These are phyloP conservation scores for Gonioctena quinquepunctata DNA, from an alignment of 1,140 invertebrate species.

Conservation along the genomic window DNA sequence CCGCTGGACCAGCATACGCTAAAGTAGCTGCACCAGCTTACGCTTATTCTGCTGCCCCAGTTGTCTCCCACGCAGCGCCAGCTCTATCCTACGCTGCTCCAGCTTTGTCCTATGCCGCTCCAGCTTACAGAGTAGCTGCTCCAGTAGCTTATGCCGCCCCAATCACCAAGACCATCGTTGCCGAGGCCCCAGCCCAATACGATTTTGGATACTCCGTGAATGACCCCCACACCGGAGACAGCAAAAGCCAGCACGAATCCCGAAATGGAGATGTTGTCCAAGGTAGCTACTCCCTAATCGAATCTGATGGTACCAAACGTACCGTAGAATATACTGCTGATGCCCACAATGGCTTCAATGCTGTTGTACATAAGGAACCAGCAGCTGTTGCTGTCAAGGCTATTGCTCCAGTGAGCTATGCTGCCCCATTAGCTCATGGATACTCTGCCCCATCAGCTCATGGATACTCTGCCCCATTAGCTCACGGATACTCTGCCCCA, in stretches of 20 bases:
- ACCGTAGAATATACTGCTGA: slow-evolving; percentile 70
- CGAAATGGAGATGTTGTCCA: slow-evolving; percentile 67
- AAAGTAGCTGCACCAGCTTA: slow-evolving; percentile 9
- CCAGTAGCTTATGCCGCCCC: slow-evolving; percentile 54
- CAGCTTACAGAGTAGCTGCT: slow-evolving; percentile 25
- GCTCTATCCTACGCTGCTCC: slow-evolving; percentile 14
- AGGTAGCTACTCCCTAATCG: slow-evolving; percentile 67
- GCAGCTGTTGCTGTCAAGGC: neutral
- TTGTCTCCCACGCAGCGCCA: slow-evolving; percentile 4
- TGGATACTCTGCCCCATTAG: slow-evolving; percentile 45
- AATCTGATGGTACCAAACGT: slow-evolving; percentile 67
- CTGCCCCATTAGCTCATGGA: neutral
- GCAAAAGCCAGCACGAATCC: slow-evolving; percentile 58
- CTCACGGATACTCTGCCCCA: no score
- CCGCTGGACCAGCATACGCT: no score
- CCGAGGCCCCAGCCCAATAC: slow-evolving; percentile 51
- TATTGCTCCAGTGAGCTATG: neutral
- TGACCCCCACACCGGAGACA: slow-evolving; percentile 56
- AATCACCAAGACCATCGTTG: slow-evolving; percentile 33
- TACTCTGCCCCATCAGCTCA: neutral
- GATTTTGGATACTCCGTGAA: slow-evolving; percentile 58
- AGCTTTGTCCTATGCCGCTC: slow-evolving; percentile 2
- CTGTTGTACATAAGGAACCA: slow-evolving; percentile 54
- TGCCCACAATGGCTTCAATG: slow-evolving; percentile 60
- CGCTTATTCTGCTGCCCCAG: slow-evolving; percentile 14